Conservation (phyloP, 2,113 vertebrate species). For the Bungarus multicinctus region DNA sequence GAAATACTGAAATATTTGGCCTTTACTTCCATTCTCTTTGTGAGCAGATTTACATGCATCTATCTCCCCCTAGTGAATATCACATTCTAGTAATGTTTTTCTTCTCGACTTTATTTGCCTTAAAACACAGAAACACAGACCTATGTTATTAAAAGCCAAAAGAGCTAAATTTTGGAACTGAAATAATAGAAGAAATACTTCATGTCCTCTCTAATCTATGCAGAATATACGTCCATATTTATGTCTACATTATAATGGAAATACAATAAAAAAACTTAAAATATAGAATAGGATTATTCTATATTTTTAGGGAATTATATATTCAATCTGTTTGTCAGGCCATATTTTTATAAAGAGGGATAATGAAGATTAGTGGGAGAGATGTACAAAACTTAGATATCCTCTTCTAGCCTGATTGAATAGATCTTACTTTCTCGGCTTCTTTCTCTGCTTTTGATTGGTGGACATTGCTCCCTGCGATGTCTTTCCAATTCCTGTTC, state of each 20-base stretch:
- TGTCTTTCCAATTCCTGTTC: constrained; percentile 93
- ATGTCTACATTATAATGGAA: not conserved
- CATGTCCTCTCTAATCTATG: not conserved
- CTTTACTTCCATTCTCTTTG: constrained; percentile 52
- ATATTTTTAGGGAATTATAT: not conserved
- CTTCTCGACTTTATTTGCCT: not conserved
- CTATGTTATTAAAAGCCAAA: not conserved
- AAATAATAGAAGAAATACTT: not conserved
- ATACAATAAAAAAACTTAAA: not conserved
- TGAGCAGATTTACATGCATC: constrained; percentile 69
- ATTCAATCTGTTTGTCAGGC: not conserved
- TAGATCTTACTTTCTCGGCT: constrained; percentile 91
- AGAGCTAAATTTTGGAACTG: not conserved
- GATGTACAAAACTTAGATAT: constrained; percentile 7
- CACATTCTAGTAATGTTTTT: constrained; percentile 36
- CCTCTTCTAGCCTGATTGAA: constrained; percentile 35
- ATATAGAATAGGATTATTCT: not conserved
- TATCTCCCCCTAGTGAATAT: constrained; percentile 80
- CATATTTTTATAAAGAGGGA: not conserved
- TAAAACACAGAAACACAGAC: constrained; percentile 1
- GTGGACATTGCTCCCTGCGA: constrained; percentile 86
- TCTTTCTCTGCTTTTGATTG: constrained; percentile 90
- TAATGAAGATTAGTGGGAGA: not conserved
- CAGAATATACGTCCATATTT: not conserved
- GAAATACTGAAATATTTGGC: constrained; percentile 33